Base-by-base conservation (phyloP, 2,797 vertebrate genomes). In the Enoplosus armatus region DNA sequence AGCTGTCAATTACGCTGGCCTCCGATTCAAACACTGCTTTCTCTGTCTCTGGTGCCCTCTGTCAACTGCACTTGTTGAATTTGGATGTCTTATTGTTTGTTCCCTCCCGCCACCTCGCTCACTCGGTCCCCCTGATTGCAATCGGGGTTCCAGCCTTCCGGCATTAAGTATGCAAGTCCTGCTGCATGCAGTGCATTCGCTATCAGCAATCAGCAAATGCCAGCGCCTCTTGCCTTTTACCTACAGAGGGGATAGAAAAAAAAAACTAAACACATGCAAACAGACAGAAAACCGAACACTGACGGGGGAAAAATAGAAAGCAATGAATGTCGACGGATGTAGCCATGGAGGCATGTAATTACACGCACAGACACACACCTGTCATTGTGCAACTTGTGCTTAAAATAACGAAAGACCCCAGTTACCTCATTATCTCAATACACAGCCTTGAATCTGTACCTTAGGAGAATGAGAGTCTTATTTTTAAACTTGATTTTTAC, bases 181-280 rank as follows among this genome's bases (percentile, higher is more conserved):
- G 75, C 83, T 50, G 63, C 84, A 80, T 72, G 81, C 54, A 31
- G 76, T 24, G 84, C 79, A 55, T 90, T 91, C 72, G 48, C 83
- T 82, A 85, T 89, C 87, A 79, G 90, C 91, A 93, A 93, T 94
- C 92, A 94, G 87, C 87, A 71, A 89, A 89, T 71, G 87, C 72
- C 80, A 79, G 66, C 50, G 3, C 82, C 75, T 81, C 64, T 48
- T 60, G 69, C 71, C 55, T 74, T 68, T 84, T 58, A 73, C 31
- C 75, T 70, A 12, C 22, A 76, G 77, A 82, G 6, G 4, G 33
- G 24, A 53, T 31, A 11, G 24, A 63, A 31, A 77, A 48, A n/a
- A 22, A 22, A 41, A 75, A 54, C 15, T 9, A 0, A 75, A 55
- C 24, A 58, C 14, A 65, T 37, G 37, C 55, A 72, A 80, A 85